Percentiles rank a stretch among this genome's conserved stretches.
phyloP scores from a whole-genome alignment of 2,113 vertebrate genomes.

The Leucoraja erinaceus region DNA sequence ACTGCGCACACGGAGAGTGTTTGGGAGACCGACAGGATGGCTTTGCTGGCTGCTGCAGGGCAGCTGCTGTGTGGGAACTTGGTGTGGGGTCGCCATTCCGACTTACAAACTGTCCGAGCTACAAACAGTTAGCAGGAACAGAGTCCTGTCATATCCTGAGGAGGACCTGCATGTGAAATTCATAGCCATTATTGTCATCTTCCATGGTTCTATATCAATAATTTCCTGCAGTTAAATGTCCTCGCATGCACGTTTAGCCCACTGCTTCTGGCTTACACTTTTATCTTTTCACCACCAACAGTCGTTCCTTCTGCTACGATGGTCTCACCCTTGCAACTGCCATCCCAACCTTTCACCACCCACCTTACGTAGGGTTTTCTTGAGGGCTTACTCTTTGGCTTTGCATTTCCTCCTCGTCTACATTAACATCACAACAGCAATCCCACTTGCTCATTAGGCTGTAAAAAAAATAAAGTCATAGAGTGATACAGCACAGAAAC shows the following conservation, averaged over 20 bases:
- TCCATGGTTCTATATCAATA: not conserved
- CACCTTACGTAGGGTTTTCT: not conserved
- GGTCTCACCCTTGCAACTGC: not conserved
- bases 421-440: not conserved
- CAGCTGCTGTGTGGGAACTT: no score
- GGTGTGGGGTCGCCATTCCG: no score
- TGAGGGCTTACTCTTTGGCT: not conserved
- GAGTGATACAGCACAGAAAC: no score
- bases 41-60: no score
- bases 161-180: not conserved
- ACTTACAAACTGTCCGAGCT: no score
- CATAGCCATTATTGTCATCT: not conserved
- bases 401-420: not conserved
- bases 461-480: not conserved
- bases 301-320: not conserved
- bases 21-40: no score
- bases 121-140: no score
- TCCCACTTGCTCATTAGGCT: not conserved
- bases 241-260: not conserved
- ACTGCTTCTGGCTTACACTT: not conserved
- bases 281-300: not conserved
- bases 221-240: not conserved
- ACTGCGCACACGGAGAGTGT: no score
- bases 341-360: not conserved
- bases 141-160: no score